phyloP scores from a whole-genome alignment of 2,888 invertebrate species.

The Chloromyia formosa region DNA sequence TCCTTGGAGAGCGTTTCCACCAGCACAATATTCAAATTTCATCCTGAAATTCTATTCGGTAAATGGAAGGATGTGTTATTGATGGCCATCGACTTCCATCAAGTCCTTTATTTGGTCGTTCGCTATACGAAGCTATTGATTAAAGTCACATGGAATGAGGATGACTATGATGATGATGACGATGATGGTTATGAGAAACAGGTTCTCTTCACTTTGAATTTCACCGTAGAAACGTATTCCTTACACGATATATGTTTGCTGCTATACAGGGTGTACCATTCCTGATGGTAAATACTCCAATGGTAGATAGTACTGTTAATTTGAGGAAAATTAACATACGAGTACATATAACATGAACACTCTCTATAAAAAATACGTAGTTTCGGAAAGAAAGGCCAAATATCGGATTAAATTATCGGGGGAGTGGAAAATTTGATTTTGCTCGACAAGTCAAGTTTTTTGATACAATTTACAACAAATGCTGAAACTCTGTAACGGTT shows the following conservation, averaged over 20 bases:
- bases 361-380: too few relatives aligned
- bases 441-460: too few relatives aligned
- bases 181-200: constrained; percentile 19
- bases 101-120: constrained; percentile 13
- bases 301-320: too few relatives aligned
- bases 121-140: constrained; percentile 9
- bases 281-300: too few relatives aligned
- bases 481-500: too few relatives aligned
- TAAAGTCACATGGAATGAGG: not conserved
- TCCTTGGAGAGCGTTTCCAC: not conserved
- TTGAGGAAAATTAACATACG: too few relatives aligned
- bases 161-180: not conserved
- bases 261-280: too few relatives aligned
- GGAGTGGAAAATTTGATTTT: too few relatives aligned
- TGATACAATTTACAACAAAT: too few relatives aligned
- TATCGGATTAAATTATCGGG: too few relatives aligned
- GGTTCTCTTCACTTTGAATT: not conserved
- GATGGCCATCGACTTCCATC: constrained; percentile 11
- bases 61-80: constrained; percentile 3
- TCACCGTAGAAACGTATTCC: not conserved
- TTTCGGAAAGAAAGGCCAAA: too few relatives aligned
- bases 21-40: constrained; percentile 21
- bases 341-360: too few relatives aligned
- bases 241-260: not conserved
- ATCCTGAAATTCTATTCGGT: constrained; percentile 24